These are phyloP conservation scores for Xiphophorus hellerii DNA, from an alignment of 2,113 vertebrate genomes.

Conservation along the genomic window DNA sequence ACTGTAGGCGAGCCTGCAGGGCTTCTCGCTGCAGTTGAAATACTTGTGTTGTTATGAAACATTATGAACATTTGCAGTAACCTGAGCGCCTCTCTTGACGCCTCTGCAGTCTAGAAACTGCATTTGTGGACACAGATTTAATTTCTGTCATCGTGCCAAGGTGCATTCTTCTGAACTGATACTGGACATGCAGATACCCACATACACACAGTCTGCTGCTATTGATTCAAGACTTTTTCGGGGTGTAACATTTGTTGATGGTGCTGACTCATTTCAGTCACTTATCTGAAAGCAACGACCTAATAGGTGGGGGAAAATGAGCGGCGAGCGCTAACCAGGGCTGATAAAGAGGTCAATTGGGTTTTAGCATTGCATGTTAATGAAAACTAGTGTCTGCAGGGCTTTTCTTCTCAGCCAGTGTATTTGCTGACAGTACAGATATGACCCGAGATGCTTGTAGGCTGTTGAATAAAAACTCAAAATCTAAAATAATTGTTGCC, in stretches of 20 bases:
- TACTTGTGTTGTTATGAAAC: constrained; percentile 31
- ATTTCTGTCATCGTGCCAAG: constrained; percentile 45
- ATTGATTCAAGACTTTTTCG: constrained; percentile 56
- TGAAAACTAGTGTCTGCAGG: constrained; percentile 40
- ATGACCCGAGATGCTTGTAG: constrained; percentile 4
- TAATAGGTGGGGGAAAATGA: constrained; percentile 30
- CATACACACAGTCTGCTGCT: constrained; percentile 26
- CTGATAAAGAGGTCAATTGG: constrained; percentile 39
- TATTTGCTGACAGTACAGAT: constrained; percentile 23
- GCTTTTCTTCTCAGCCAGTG: constrained; percentile 41
- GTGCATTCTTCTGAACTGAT: constrained; percentile 29
- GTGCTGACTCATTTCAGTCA: constrained; percentile 48
- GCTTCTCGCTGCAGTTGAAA: neutral
- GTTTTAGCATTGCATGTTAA: constrained; percentile 24
- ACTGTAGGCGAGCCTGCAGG: neutral
- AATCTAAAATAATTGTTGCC: neutral
- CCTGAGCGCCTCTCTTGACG: constrained; percentile 18
- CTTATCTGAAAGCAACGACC: constrained; percentile 55
- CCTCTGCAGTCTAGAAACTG: constrained; percentile 30
- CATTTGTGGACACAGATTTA: constrained; percentile 13
- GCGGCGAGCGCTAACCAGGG: constrained; percentile 28
- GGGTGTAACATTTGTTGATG: constrained; percentile 45
- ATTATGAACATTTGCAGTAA: constrained; percentile 10
- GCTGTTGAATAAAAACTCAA: neutral
- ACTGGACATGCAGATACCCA: constrained; percentile 6